Conservation (phyloP, 2,113 vertebrate genomes). For the Shinisaurus crocodilurus region DNA sequence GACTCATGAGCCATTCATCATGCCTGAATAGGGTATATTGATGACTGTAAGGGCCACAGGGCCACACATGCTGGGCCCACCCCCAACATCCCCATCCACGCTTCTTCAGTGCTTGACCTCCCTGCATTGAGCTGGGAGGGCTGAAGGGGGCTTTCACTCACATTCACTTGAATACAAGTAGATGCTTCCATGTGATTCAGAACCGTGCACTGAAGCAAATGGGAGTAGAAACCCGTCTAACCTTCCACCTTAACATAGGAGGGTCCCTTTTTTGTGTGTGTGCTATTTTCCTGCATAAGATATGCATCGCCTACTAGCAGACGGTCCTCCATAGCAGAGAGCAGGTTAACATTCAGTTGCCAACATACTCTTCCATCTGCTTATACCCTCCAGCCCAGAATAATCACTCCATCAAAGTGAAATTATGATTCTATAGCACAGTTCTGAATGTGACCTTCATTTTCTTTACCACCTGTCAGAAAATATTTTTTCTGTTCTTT, state of each 20-base stretch:
- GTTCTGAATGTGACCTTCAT: slow-evolving; percentile 56
- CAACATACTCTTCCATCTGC: slow-evolving; percentile 15
- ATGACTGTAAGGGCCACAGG: background rate
- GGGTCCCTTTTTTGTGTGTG: too few species aligned
- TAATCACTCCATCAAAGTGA: slow-evolving; percentile 8
- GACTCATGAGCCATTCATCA: background rate
- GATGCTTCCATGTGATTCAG: too few species aligned
- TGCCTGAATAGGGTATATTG: background rate
- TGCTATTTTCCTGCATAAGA: background rate
- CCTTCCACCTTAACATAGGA: background rate
- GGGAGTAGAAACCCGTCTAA: background rate
- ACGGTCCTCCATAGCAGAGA: slow-evolving; percentile 22
- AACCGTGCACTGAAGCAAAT: background rate
- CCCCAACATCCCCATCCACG: background rate
- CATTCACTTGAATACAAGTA: too few species aligned
- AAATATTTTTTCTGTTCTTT: slow-evolving; percentile 7
- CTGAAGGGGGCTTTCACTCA: too few species aligned
- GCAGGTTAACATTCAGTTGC: background rate
- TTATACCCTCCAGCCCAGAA: background rate
- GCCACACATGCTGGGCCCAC: background rate
- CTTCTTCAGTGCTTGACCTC: background rate
- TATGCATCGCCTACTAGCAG: background rate
- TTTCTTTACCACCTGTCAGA: slow-evolving; percentile 41
- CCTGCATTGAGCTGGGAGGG: too few species aligned
- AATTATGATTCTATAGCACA: slow-evolving; percentile 53